Evolutionary conservation across 2,797 vertebrate species (phyloP).

Genomic region (Mus minutoides): DNA sequence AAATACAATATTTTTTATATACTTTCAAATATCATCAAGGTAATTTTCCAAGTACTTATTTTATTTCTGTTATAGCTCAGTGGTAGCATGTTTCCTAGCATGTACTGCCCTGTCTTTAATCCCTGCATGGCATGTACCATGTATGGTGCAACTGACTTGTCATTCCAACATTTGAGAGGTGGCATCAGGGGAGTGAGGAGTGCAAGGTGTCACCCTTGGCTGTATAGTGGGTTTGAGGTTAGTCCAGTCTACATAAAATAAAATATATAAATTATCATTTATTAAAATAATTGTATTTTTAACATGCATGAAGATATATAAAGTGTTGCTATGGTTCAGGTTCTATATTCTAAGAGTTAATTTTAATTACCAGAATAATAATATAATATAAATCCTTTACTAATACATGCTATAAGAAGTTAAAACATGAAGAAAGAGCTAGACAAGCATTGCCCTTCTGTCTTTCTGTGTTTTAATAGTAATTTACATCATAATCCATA

Average conservation of each 20-base stretch:
- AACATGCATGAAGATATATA: not conserved
- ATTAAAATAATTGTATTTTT: not conserved
- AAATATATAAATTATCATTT: not conserved
- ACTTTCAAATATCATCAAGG: not conserved
- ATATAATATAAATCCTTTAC: not conserved
- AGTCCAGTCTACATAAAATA: not conserved
- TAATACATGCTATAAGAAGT: not conserved
- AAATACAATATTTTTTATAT: conserved; percentile 7
- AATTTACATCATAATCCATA: conserved; percentile 1
- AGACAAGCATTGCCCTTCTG: not conserved
- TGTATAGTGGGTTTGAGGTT: not conserved
- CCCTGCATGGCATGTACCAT: not conserved
- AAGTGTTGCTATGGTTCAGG: not conserved
- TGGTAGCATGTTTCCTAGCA: not conserved
- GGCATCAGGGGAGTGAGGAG: not conserved
- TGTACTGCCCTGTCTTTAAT: not conserved
- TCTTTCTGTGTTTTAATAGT: not conserved
- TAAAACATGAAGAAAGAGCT: not conserved
- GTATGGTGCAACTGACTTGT: not conserved
- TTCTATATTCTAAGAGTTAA: not conserved
- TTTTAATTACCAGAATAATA: not conserved
- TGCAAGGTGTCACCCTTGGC: too few species aligned
- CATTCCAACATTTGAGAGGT: not conserved
- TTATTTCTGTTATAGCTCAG: not conserved
- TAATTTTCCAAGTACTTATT: not conserved